These are phyloP conservation scores for Eptatretus burgeri DNA, from an alignment of 2,113 vertebrate species.

Conservation along the genomic window DNA sequence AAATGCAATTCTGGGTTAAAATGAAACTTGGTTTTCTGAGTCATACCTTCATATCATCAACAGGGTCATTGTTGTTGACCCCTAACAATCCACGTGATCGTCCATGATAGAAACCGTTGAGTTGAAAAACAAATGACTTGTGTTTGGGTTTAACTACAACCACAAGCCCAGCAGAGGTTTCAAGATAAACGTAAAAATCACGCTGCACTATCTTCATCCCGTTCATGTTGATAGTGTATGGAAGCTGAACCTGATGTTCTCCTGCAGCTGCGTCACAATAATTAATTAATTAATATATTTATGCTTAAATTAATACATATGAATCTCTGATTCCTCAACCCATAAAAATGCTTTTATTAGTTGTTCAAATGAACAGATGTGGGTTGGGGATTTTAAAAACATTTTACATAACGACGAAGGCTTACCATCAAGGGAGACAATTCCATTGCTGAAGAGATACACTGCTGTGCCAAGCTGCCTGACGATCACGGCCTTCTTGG, in stretches of 20 bases:
- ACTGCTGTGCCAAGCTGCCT: background rate
- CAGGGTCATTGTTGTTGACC: background rate
- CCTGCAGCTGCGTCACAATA: no score
- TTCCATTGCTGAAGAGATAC: background rate
- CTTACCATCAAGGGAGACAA: background rate
- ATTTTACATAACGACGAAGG: no score
- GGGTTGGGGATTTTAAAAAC: no score
- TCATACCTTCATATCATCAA: background rate
- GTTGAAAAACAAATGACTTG: background rate
- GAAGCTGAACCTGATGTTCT: no score
- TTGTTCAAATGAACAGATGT: no score
- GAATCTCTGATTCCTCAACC: no score
- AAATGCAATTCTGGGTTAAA: background rate
- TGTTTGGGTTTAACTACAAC: background rate
- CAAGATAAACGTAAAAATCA: no score
- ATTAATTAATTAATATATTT: no score
- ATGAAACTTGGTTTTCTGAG: background rate
- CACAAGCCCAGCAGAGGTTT: background rate
- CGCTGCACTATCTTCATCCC: no score
- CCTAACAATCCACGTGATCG: background rate
- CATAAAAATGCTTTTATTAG: no score
- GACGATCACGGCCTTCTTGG: background rate
- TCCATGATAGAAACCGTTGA: conserved; percentile 1
- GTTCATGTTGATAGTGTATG: no score
- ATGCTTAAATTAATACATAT: no score